Conservation (phyloP, 2,113 vertebrate species). For the Antidorcas marsupialis region DNA sequence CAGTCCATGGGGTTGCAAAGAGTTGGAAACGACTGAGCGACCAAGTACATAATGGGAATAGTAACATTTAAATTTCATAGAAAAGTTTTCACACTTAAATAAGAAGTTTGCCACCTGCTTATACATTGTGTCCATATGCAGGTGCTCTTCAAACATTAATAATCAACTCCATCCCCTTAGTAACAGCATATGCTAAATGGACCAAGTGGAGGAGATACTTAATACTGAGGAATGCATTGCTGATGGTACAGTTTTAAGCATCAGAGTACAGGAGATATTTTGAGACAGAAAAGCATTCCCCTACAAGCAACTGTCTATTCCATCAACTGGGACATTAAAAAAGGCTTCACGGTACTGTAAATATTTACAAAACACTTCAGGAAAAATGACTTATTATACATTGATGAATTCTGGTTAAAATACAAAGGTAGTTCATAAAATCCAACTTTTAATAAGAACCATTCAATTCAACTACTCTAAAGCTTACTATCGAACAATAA, state of each 20-base stretch:
- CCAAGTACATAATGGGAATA: neutral
- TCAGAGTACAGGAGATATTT: neutral
- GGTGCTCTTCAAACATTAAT: neutral
- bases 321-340: neutral
- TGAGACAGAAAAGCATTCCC: neutral
- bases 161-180: neutral
- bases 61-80: neutral
- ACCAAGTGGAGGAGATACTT: neutral
- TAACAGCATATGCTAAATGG: neutral
- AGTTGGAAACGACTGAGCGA: neutral
- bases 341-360: neutral
- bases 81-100: neutral
- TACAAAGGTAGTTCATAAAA: neutral
- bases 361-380: conserved; percentile 10
- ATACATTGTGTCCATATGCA: neutral
- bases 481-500: neutral
- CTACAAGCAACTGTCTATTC: conserved; percentile 28
- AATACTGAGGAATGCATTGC: conserved; percentile 17
- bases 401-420: conserved; percentile 5
- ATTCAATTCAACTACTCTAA: neutral
- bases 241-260: conserved; percentile 44
- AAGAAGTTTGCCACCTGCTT: neutral
- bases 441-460: neutral
- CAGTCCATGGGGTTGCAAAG: neutral
- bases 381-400: conserved; percentile 1